Base-by-base conservation (phyloP, 2,797 vertebrate species). In the Tamandua tetradactyla region DNA sequence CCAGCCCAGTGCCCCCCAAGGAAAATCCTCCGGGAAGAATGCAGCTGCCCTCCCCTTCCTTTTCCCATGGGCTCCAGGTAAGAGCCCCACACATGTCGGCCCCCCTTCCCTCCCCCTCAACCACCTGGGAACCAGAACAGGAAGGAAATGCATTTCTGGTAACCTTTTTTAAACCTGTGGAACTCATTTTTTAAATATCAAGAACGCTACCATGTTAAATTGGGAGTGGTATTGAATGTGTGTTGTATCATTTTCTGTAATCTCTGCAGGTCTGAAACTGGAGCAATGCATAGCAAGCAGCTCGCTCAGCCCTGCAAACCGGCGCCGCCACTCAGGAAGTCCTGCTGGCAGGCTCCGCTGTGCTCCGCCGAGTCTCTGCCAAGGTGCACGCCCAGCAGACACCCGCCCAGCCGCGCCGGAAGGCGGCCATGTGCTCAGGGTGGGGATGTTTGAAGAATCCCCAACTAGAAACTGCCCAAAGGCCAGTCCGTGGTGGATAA, bases 231-330 rank as follows among this genome's bases (percentile, higher is more conserved):
- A 27, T n/a, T 10, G 23, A 13, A 12, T 0, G 4, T 32, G 2
- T 17, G 15, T 2, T 1, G 1, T 1, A 1, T 11, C 5, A 7
- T 30, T 69, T 20, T 40, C 2, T 5, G 23, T 13, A 3, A 11
- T 37, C 20, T 64, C 47, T 11, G 5, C 7, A 47, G 55, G 80
- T 7, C 1, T 66, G 64, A 80, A 68, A 32, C 37, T 44, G 68
- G 68, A 74, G 69, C 32, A 2, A 0, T 0, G 10, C 14, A 66
- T 23, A 30, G 22, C 7, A 6, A 18, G 22, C 44, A 49, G 55
- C 72, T 78, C 10, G 4, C 17, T 76, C 13, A 18, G 25, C 2
- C 47, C 17, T 4, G 37, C 6, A 40, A 32, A 62, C 35, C 1
- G 2, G 57, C 20, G 12, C 13, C 5, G 0, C 66, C 59, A 44